These are phyloP conservation scores for Alces alces DNA, from an alignment of 2,113 vertebrate species.

Conservation along the genomic window DNA sequence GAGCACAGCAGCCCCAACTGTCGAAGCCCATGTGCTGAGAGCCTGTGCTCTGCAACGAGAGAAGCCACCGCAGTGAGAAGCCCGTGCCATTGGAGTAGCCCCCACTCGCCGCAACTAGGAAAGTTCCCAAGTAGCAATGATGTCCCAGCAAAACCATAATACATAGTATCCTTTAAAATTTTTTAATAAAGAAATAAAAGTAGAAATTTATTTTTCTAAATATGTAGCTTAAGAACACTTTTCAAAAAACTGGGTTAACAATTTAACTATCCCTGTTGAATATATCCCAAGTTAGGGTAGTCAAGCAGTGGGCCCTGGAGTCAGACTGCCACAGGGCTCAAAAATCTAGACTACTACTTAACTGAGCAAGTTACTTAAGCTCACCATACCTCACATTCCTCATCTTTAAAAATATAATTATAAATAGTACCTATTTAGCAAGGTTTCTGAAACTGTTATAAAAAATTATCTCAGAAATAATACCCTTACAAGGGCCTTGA, in stretches of 20 bases:
- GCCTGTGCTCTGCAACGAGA: background rate
- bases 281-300: background rate
- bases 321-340: background rate
- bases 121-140: background rate
- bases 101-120: background rate
- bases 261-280: background rate
- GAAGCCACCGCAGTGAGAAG: background rate
- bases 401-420: constrained; percentile 1
- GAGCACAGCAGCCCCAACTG: background rate
- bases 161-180: background rate
- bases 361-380: background rate
- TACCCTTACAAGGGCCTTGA: background rate
- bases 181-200: background rate
- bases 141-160: background rate
- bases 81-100: fast-evolving
- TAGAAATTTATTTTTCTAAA: background rate
- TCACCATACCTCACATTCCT: background rate
- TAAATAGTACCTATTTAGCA: background rate
- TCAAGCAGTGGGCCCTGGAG: background rate
- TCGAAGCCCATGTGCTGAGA: background rate
- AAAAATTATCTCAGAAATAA: background rate
- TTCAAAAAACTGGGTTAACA: background rate
- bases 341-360: background rate
- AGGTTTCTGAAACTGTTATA: background rate
- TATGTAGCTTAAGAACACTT: background rate